These are phyloP conservation scores for Mesoligia furuncula DNA, from an alignment of 2,888 invertebrate species.

Conservation along the genomic window DNA sequence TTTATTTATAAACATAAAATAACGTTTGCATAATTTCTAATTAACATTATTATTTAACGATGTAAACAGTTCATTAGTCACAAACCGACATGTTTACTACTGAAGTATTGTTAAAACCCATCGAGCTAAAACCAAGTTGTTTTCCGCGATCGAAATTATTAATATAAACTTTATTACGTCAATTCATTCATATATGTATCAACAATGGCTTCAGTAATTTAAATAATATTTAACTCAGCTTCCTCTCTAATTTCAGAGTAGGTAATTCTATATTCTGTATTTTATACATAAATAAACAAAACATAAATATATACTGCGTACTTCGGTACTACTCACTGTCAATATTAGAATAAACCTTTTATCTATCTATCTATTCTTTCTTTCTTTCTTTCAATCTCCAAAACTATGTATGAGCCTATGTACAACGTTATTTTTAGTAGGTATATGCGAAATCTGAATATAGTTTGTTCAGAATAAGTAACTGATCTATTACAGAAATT, in stretches of 20 bases:
- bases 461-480: too few species aligned
- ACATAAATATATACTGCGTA: neutral
- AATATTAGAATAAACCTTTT: too few species aligned
- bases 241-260: neutral
- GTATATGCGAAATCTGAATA: too few species aligned
- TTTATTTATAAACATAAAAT: neutral
- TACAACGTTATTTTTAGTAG: too few species aligned
- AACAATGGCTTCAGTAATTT: neutral
- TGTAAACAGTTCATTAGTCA: constrained; percentile 35
- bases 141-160: constrained; percentile 35
- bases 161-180: constrained; percentile 13
- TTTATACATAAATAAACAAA: neutral
- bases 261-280: neutral
- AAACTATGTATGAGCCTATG: neutral
- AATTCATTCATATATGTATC: constrained; percentile 34
- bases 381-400: too few species aligned
- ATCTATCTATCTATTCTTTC: too few species aligned
- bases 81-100: constrained; percentile 36
- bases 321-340: too few species aligned
- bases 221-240: neutral
- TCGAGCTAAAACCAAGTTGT: neutral
- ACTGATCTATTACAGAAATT: too few species aligned
- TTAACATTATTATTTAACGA: neutral
- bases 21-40: neutral
- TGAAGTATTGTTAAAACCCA: constrained; percentile 23